Evolutionary conservation across 2,888 invertebrate species (phyloP), one percentile per base, ranked within the genome.

Genomic region (Linnaemya vulpina): DNA sequence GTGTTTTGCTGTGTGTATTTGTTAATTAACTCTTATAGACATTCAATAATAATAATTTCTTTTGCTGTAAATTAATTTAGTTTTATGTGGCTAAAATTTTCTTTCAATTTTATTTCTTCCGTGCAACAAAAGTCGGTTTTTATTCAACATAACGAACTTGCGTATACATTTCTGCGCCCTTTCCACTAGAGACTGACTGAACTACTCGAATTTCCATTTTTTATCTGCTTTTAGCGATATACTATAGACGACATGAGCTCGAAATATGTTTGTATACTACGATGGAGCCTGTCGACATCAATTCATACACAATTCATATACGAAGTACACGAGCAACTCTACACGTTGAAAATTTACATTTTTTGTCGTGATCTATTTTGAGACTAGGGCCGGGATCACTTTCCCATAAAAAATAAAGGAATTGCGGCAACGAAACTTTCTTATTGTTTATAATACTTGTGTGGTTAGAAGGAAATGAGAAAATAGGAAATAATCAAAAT

Each of bases 91-190:
- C 9, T 65, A 10, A 58, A 60, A 40, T 49, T 73, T 82, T 76
- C 38, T 51, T 58, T 75, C 38, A 63, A 65, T 65, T 71, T 67
- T 58, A 67, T 65, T 83, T 71, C 30, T 65, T 76, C 71, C 82
- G 71, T 83, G 71, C 71, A 83, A 76, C 71, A 77, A 83, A 51
- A 71, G 17, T 65, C 65, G 76, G 60, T 65, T 83, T 83, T 73
- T 67, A 73, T 83, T 83, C 25, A 77, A 76, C 76, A 77, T 83
- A 65, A 77, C 76, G 65, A 77, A 67, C 76, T 83, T 65, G 63
- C 65, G 82, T 77, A 77, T 83, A 83, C 82, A 77, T 77, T 83
- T 83, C 76, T 85, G 85, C 82, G 78, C 85, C 82, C 85, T 82
- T 82, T 53, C 85, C 75, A 85, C 85, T 67, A 71, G 75, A 70